These are phyloP conservation scores for Centrocercus urophasianus DNA, from an alignment of 2,113 vertebrate species.

Conservation along the genomic window DNA sequence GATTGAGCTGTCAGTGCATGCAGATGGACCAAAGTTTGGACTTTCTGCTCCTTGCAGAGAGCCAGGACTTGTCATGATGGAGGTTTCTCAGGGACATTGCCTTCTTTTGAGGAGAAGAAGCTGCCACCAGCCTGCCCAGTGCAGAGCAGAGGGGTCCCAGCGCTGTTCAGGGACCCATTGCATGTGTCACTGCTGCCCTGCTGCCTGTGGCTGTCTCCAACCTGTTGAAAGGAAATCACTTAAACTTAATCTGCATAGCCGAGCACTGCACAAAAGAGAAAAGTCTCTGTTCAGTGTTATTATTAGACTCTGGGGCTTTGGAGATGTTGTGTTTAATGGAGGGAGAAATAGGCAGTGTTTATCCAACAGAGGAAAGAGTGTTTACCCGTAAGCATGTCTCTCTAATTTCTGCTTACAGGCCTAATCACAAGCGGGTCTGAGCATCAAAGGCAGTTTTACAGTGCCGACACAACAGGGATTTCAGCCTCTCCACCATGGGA, in stretches of 20 bases:
- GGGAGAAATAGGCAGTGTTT: slow-evolving; percentile 28
- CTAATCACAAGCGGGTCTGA: not conserved
- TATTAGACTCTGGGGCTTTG: not conserved
- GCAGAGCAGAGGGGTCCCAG: not conserved
- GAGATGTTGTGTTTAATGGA: slow-evolving; percentile 10
- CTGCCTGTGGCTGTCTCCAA: not conserved
- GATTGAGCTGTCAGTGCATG: slow-evolving; percentile 4
- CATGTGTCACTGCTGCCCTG: not conserved
- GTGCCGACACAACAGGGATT: not conserved
- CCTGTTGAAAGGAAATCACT: slow-evolving; percentile 9
- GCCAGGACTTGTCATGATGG: not conserved
- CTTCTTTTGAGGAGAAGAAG: not conserved
- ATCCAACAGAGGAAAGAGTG: slow-evolving; percentile 39
- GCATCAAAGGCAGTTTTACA: slow-evolving; percentile 37
- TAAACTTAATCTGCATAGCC: not conserved
- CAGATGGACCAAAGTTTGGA: not conserved
- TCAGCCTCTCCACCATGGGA: not conserved
- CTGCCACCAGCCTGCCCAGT: not conserved
- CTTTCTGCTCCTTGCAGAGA: not conserved
- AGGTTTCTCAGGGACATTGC: not conserved
- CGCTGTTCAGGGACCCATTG: not conserved
- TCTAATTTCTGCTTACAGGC: slow-evolving; percentile 37
- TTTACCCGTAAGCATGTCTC: slow-evolving; percentile 41
- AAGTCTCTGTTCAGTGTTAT: not conserved
- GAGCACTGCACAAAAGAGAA: not conserved